Conservation (phyloP, 2,113 vertebrate genomes). For the Vanacampus margaritifer region DNA sequence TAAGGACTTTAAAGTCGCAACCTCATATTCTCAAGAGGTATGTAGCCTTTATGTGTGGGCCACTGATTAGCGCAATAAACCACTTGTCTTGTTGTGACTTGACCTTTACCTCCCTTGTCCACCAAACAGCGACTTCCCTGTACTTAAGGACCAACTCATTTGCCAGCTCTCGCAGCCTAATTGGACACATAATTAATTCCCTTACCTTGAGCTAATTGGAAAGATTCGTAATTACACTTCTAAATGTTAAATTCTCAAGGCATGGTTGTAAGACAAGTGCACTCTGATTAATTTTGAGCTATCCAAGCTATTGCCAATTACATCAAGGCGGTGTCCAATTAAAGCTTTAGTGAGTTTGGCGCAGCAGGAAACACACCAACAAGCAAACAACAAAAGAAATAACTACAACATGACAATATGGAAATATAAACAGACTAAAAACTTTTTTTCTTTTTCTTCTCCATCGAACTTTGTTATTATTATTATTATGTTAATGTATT, state of each 20-base stretch:
- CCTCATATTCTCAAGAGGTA: neutral
- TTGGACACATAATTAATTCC: conserved; percentile 34
- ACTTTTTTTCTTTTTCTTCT: neutral
- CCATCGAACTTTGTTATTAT: neutral
- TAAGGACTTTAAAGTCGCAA: neutral
- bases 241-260: conserved; percentile 31
- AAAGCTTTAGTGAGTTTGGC: neutral
- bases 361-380: neutral
- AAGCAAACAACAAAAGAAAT: neutral
- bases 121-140: conserved; percentile 10
- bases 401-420: neutral
- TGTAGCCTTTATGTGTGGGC: neutral
- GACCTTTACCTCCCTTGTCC: conserved; percentile 1
- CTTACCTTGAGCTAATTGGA: conserved; percentile 23
- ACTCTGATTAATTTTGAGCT: conserved; percentile 32
- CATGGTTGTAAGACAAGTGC: conserved; percentile 19
- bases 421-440: too few relatives aligned
- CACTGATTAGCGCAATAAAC: neutral
- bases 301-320: conserved; percentile 18
- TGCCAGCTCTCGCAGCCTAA: conserved; percentile 12
- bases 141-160: conserved; percentile 21
- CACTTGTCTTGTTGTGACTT: neutral
- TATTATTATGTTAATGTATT: too few relatives aligned
- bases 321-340: conserved; percentile 18
- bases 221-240: conserved; percentile 30